These are phyloP conservation scores for Dione vanillae DNA, from an alignment of 2,888 invertebrate genomes.

Conservation along the genomic window DNA sequence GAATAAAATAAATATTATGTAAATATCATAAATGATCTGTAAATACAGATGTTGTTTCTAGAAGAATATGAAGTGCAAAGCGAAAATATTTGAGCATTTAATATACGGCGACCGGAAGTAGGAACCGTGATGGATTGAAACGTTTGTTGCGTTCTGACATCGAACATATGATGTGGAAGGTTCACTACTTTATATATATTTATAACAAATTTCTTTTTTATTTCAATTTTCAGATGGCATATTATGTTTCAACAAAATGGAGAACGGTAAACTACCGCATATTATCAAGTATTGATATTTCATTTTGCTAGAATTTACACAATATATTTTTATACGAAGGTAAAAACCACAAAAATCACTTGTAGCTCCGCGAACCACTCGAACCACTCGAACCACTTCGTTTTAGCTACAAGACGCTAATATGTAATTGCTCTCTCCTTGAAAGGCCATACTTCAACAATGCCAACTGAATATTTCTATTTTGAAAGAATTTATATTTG, in stretches of 20 bases:
- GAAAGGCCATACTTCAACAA: not conserved
- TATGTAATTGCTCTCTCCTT: conserved; percentile 9
- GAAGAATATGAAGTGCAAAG: conserved; percentile 1
- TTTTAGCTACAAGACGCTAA: conserved; percentile 22
- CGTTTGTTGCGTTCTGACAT: not conserved
- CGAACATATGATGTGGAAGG: not conserved
- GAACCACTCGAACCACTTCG: not conserved
- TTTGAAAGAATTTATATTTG: not conserved
- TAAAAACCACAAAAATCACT: too few relatives aligned
- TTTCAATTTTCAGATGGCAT: too few relatives aligned
- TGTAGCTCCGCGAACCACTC: too few relatives aligned
- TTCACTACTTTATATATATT: not conserved
- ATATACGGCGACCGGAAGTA: conserved; percentile 3
- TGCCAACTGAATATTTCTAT: not conserved
- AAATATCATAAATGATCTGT: not conserved
- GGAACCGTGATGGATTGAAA: conserved; percentile 6
- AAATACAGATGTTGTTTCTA: not conserved
- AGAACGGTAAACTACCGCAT: too few relatives aligned
- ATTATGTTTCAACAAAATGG: too few relatives aligned
- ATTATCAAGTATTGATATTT: too few relatives aligned
- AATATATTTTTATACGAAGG: too few relatives aligned
- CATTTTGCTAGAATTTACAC: too few relatives aligned
- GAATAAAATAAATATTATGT: too few relatives aligned
- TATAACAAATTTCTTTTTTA: too few relatives aligned
- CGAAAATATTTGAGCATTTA: not conserved